A percentile compares a stretch with the other conserved stretches of the same genome.
Evolutionary conservation across 2,888 invertebrate genomes (phyloP).

Genomic region (Teinopalpus imperialis): DNA sequence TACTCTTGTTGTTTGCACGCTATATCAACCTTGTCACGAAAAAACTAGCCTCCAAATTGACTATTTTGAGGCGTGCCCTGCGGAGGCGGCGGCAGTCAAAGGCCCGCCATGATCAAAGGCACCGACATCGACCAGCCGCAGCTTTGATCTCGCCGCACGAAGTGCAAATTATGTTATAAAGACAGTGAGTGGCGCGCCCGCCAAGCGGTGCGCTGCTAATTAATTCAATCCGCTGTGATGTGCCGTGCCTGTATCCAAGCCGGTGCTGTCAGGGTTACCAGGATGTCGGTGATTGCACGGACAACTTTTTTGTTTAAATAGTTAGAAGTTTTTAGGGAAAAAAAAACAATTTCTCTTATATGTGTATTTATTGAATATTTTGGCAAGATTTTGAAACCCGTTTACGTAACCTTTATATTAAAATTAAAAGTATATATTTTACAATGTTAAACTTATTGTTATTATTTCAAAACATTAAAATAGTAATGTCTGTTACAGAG

Average conservation of each 20-base stretch:
- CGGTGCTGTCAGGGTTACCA: slow-evolving; percentile 20
- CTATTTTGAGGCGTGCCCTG: slow-evolving; percentile 75
- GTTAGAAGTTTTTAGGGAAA: too few relatives aligned
- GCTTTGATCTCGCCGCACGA: slow-evolving; percentile 80
- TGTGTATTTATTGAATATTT: too few relatives aligned
- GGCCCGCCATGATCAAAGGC: slow-evolving; percentile 77
- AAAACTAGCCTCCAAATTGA: slow-evolving; percentile 72
- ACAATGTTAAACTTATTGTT: too few relatives aligned
- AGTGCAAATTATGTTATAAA: slow-evolving; percentile 83
- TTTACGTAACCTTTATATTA: too few relatives aligned
- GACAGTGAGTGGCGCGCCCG: slow-evolving; percentile 74
- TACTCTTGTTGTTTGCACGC: slow-evolving; percentile 13
- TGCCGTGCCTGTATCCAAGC: slow-evolving; percentile 31
- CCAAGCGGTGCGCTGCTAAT: slow-evolving; percentile 69
- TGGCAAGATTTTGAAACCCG: too few relatives aligned
- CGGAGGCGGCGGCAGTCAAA: slow-evolving; percentile 75
- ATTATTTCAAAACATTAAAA: too few relatives aligned
- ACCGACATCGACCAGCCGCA: slow-evolving; percentile 70
- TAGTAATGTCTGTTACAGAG: too few relatives aligned
- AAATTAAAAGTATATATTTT: too few relatives aligned
- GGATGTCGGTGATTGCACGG: background rate
- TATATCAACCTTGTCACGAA: slow-evolving; percentile 39
- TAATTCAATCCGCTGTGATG: slow-evolving; percentile 65
- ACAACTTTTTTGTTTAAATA: background rate
- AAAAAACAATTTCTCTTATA: too few relatives aligned